A percentile compares a stretch with the other conserved stretches of the same genome.
Conservation (phyloP, 2,113 vertebrate species). For the Benitochromis conjunctus region DNA sequence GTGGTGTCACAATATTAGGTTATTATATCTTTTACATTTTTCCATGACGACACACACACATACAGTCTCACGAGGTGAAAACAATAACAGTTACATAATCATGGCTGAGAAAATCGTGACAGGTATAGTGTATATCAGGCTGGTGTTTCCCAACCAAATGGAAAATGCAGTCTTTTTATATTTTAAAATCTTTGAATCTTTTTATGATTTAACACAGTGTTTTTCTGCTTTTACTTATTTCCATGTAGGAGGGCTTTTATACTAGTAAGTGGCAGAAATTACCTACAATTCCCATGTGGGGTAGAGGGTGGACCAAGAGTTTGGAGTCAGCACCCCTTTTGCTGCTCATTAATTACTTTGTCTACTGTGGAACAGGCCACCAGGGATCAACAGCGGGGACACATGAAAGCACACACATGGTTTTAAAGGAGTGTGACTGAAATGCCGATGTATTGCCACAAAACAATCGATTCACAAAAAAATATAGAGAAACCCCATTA, state of each 20-base stretch:
- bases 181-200: not conserved
- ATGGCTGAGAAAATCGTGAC: not conserved
- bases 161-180: not conserved
- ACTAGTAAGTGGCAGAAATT: conserved; percentile 46
- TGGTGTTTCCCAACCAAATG: not conserved
- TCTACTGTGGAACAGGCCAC: conserved; percentile 29
- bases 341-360: conserved; percentile 50
- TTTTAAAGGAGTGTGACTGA: not conserved
- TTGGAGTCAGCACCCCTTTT: conserved; percentile 37
- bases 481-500: not conserved
- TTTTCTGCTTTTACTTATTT: not conserved
- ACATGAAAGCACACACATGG: not conserved
- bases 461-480: conserved; percentile 1
- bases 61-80: too few relatives aligned
- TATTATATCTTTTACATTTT: too few relatives aligned
- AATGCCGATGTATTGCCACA: not conserved
- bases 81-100: not conserved
- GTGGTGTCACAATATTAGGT: too few relatives aligned
- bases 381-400: not conserved
- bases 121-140: not conserved
- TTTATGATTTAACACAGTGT: not conserved
- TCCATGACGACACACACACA: too few relatives aligned
- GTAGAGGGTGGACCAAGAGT: not conserved
- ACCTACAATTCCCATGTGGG: conserved; percentile 25
- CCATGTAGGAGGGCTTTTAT: conserved; percentile 17